Evolutionary conservation across 2,888 invertebrate genomes (phyloP).

Genomic region (Andrena chrysosceles): DNA sequence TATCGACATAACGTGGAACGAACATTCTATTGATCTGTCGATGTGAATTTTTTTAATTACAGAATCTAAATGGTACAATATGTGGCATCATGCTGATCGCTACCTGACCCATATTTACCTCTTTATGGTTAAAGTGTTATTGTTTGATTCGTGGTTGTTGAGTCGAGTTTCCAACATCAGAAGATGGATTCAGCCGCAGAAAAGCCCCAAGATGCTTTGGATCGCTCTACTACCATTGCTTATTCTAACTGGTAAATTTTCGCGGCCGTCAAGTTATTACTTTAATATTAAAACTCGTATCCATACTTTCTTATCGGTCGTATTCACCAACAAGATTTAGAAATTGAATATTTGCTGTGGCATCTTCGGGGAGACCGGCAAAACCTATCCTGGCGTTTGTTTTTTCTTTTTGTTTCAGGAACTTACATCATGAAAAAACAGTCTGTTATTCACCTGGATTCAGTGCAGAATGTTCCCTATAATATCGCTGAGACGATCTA

Average conservation of each 20-base stretch:
- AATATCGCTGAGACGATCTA: constrained; percentile 79
- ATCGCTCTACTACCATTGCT: constrained; percentile 86
- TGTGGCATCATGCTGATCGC: constrained; percentile 70
- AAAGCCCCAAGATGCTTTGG: constrained; percentile 77
- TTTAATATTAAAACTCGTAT: constrained; percentile 5
- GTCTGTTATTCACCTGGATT: constrained; percentile 81
- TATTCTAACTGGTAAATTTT: constrained; percentile 86
- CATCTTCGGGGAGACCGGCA: constrained; percentile 64
- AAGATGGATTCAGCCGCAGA: constrained; percentile 68
- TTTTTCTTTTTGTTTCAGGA: constrained; percentile 84
- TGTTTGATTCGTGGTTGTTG: constrained; percentile 81
- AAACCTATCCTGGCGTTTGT: constrained; percentile 77
- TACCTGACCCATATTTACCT: constrained; percentile 77
- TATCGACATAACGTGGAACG: not conserved
- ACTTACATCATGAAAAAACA: constrained; percentile 82
- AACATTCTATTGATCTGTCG: not conserved
- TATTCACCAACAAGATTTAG: constrained; percentile 37
- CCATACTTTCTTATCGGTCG: constrained; percentile 26
- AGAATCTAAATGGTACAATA: constrained; percentile 78
- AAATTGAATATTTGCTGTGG: constrained; percentile 42
- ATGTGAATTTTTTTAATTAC: constrained; percentile 41
- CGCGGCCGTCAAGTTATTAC: not conserved
- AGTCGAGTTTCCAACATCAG: constrained; percentile 76
- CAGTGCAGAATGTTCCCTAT: constrained; percentile 79
- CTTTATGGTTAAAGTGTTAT: constrained; percentile 76